Conservation (phyloP, 2,888 invertebrate species). For the Leucania comma region DNA sequence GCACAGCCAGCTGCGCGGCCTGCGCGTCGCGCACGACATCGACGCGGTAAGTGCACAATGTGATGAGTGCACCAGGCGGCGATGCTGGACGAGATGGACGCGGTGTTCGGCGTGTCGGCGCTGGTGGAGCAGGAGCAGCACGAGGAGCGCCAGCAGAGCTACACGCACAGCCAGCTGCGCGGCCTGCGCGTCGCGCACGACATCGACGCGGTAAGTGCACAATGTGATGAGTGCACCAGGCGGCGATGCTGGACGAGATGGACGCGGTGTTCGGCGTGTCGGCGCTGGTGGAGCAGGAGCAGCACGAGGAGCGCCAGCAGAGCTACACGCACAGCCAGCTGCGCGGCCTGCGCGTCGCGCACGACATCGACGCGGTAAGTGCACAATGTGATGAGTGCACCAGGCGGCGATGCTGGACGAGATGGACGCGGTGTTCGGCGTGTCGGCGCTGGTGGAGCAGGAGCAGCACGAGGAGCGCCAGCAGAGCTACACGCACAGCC, state of each 20-base stretch:
- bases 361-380: conserved; percentile 89
- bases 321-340: conserved; percentile 95
- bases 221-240: conserved; percentile 87
- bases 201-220: conserved; percentile 72
- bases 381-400: neutral
- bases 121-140: conserved; percentile 95
- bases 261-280: conserved; percentile 98
- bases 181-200: conserved; percentile 94
- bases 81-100: conserved; percentile 98
- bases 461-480: conserved; percentile 91
- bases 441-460: too few relatives aligned
- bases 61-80: conserved; percentile 92
- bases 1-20: conserved; percentile 94
- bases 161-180: conserved; percentile 94
- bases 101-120: conserved; percentile 97
- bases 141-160: conserved; percentile 90
- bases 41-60: conserved; percentile 33
- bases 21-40: conserved; percentile 93
- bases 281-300: conserved; percentile 95
- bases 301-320: conserved; percentile 87
- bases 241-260: conserved; percentile 98
- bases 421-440: too few relatives aligned
- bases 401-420: conserved; percentile 98
- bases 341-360: conserved; percentile 93
- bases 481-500: conserved; percentile 93